A percentile compares a stretch with the other conserved stretches of the same genome.
Conservation (phyloP, 2,888 invertebrate species). For the Adela reaumurella region DNA sequence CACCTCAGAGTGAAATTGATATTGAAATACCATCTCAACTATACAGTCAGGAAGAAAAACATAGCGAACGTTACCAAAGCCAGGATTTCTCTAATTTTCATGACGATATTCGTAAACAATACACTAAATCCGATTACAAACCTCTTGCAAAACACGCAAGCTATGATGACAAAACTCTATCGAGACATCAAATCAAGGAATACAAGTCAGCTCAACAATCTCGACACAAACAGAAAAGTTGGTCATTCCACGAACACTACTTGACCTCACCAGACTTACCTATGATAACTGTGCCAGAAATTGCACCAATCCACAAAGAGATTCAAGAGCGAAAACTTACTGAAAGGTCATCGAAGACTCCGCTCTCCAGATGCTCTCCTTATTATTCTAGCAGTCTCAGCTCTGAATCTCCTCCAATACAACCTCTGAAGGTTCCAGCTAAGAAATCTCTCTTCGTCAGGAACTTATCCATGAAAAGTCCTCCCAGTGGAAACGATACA, state of each 20-base stretch:
- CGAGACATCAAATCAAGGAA: constrained; percentile 62
- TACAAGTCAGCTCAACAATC: constrained; percentile 56
- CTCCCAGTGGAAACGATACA: constrained; percentile 72
- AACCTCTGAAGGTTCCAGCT: constrained; percentile 61
- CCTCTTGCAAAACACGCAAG: constrained; percentile 63
- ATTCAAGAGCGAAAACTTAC: constrained; percentile 37
- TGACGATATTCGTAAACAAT: constrained; percentile 33
- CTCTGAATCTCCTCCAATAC: constrained; percentile 69
- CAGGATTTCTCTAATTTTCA: constrained; percentile 58
- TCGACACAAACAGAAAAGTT: constrained; percentile 58
- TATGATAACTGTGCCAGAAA: constrained; percentile 52
- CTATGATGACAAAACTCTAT: constrained; percentile 61
- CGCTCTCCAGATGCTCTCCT: constrained; percentile 66
- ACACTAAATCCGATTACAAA: constrained; percentile 53
- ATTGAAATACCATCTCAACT: constrained; percentile 55
- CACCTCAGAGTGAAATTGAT: constrained; percentile 51
- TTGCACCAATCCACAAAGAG: constrained; percentile 44
- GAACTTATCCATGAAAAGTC: constrained; percentile 63
- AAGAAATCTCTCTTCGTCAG: constrained; percentile 61
- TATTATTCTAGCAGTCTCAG: constrained; percentile 74
- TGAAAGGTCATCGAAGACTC: constrained; percentile 50
- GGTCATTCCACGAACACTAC: constrained; percentile 63
- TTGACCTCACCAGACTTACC: constrained; percentile 52
- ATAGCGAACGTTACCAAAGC: constrained; percentile 62
- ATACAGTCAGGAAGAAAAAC: constrained; percentile 60